These are phyloP conservation scores for Odontocolon sp. DNA, from an alignment of 2,888 invertebrate species.

Conservation along the genomic window DNA sequence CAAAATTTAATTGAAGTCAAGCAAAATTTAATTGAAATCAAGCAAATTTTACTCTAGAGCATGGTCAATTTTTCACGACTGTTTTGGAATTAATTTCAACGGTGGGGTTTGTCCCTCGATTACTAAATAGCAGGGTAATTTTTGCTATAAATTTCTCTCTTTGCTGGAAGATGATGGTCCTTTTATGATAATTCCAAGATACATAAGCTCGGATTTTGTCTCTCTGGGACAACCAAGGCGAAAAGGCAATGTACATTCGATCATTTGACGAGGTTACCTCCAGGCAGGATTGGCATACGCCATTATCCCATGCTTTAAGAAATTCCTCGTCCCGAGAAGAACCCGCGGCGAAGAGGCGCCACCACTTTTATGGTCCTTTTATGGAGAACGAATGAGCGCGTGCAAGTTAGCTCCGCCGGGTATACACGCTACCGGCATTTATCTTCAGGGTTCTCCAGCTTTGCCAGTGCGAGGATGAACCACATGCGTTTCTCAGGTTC, in stretches of 20 bases:
- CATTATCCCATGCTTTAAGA: constrained; percentile 63
- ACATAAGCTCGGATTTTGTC: too few species aligned
- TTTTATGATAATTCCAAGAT: too few species aligned
- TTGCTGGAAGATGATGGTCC: too few species aligned
- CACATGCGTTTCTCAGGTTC: not conserved
- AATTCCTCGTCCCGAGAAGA: constrained; percentile 49
- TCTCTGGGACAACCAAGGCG: too few species aligned
- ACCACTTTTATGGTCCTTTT: constrained; percentile 62
- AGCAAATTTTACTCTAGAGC: too few species aligned
- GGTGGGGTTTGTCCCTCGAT: too few species aligned
- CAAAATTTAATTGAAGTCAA: too few species aligned
- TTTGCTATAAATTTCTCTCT: too few species aligned
- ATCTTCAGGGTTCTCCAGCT: constrained; percentile 28
- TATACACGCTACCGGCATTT: constrained; percentile 50
- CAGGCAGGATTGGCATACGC: constrained; percentile 49
- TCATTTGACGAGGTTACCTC: not conserved
- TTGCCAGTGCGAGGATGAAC: not conserved
- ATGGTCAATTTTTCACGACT: too few species aligned
- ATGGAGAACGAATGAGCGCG: constrained; percentile 50
- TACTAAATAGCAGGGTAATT: too few species aligned
- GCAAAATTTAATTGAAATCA: too few species aligned
- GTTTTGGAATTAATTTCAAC: too few species aligned
- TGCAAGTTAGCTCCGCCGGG: constrained; percentile 32
- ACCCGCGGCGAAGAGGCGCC: constrained; percentile 39
- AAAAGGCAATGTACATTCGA: constrained; percentile 1